These are phyloP conservation scores for Pelobates cultripes DNA, from an alignment of 2,797 vertebrate species.

Conservation along the genomic window DNA sequence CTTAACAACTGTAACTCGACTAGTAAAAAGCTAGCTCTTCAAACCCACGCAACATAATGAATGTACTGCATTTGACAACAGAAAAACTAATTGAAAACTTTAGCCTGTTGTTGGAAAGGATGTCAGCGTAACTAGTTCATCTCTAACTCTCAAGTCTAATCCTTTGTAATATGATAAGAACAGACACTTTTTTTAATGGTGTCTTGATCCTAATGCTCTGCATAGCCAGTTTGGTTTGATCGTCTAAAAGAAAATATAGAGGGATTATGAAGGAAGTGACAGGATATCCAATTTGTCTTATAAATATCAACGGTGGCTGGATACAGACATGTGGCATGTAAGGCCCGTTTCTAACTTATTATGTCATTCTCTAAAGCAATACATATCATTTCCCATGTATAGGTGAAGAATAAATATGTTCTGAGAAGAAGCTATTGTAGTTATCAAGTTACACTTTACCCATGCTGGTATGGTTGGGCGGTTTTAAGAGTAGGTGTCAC, in stretches of 20 bases:
- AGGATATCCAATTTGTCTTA: conserved; percentile 22
- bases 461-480: too few relatives aligned
- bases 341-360: not conserved
- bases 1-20: too few relatives aligned
- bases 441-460: not conserved
- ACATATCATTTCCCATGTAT: too few relatives aligned
- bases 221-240: not conserved
- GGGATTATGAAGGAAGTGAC: conserved; percentile 5
- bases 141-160: not conserved
- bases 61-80: too few relatives aligned
- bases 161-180: not conserved
- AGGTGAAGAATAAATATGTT: not conserved
- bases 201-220: not conserved
- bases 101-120: too few relatives aligned
- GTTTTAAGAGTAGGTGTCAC: too few relatives aligned
- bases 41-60: too few relatives aligned
- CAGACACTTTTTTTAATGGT: not conserved
- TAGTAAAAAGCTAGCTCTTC: too few relatives aligned
- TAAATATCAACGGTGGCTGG: conserved; percentile 1
- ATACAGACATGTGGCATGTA: not conserved
- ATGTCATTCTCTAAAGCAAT: not conserved
- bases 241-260: not conserved
- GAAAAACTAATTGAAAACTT: too few relatives aligned
- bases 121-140: not conserved
- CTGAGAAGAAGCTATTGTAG: not conserved